These are phyloP conservation scores for Cichlasoma orientale DNA, from an alignment of 2,797 vertebrate species.

Conservation along the genomic window DNA sequence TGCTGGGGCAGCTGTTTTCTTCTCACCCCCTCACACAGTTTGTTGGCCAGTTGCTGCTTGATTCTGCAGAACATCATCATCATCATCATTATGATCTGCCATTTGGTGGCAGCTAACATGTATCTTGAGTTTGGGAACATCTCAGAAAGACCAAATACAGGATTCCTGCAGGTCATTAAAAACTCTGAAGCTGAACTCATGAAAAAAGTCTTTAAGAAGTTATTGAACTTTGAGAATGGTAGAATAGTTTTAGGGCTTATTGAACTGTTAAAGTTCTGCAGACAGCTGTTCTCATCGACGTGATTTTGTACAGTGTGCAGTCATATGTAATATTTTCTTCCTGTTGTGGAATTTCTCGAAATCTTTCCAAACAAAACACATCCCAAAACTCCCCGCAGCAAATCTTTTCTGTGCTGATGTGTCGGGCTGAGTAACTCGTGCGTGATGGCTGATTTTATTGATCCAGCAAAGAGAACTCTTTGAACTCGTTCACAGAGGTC, in stretches of 20 bases:
- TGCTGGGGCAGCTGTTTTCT: slow-evolving; percentile 49
- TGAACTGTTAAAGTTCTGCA: not conserved
- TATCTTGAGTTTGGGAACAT: not conserved
- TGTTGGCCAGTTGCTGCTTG: not conserved
- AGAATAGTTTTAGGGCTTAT: not conserved
- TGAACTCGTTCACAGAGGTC: slow-evolving; percentile 34
- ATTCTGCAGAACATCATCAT: not conserved
- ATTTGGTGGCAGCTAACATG: not conserved
- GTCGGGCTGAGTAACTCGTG: not conserved
- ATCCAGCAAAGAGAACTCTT: slow-evolving; percentile 28
- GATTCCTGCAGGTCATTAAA: not conserved
- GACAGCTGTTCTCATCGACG: not conserved
- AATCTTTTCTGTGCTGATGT: not conserved
- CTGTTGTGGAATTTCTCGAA: not conserved
- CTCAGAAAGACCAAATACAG: not conserved
- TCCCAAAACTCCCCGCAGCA: not conserved
- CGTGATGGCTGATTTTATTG: not conserved
- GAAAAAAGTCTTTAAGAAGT: not conserved
- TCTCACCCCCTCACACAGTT: slow-evolving; percentile 37
- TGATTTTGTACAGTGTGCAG: not conserved
- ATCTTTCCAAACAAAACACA: not conserved
- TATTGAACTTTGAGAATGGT: not conserved
- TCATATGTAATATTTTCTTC: not conserved
- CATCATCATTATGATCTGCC: not conserved
- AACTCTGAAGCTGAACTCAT: not conserved